phyloP scores from a whole-genome alignment of 2,797 vertebrate species.

The Anguilla megastoma region DNA sequence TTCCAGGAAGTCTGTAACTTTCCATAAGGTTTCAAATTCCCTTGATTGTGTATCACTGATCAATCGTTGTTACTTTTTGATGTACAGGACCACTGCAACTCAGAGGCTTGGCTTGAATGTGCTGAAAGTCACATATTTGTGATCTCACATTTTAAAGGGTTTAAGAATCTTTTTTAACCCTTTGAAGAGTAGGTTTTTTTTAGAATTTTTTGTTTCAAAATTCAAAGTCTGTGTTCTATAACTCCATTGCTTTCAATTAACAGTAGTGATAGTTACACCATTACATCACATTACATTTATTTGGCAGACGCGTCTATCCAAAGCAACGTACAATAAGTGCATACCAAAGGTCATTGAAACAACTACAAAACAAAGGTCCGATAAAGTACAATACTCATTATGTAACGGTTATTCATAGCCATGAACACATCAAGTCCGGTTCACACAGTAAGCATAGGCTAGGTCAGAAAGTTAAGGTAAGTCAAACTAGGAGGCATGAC shows the following conservation, averaged over 20 bases:
- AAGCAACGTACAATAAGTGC: no score
- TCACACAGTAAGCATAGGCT: no score
- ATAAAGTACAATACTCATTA: no score
- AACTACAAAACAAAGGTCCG: no score
- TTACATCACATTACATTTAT: no score
- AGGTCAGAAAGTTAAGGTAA: no score
- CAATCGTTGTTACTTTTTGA: not conserved
- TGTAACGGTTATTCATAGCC: no score
- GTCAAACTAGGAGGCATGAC: no score
- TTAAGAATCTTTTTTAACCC: not conserved
- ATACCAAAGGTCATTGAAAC: no score
- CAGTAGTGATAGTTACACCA: not conserved
- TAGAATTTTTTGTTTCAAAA: not conserved
- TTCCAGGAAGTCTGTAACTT: slow-evolving; percentile 13
- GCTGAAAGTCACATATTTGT: not conserved
- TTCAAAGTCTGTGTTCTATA: not conserved
- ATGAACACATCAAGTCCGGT: no score
- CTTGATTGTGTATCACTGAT: not conserved
- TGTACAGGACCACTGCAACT: not conserved
- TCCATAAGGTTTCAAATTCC: not conserved
- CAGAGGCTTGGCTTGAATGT: not conserved
- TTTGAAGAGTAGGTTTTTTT: not conserved
- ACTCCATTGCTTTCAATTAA: not conserved
- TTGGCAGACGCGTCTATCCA: no score
- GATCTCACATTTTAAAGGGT: not conserved